Conservation (phyloP, 2,888 invertebrate species). For the Ophion slaviceki region DNA sequence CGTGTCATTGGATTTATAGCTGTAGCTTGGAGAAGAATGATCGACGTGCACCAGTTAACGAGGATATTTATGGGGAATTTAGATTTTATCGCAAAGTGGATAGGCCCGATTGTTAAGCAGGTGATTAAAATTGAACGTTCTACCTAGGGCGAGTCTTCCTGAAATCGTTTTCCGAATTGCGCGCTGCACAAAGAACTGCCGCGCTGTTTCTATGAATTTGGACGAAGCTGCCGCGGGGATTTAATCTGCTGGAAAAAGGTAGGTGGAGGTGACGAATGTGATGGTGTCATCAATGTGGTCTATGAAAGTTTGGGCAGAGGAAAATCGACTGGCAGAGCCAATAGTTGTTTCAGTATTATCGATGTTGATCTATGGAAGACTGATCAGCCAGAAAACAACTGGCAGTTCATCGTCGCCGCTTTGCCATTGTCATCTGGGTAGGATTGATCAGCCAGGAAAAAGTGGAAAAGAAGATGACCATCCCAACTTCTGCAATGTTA, state of each 20-base stretch:
- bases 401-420: no score
- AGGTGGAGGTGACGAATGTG: no score
- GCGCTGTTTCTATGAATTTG: background rate
- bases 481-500: background rate
- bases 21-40: background rate
- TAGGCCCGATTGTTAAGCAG: background rate
- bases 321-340: no score
- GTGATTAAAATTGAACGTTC: background rate
- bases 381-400: no score
- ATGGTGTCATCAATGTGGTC: no score
- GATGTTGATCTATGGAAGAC: no score
- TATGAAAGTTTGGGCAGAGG: no score
- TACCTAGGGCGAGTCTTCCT: background rate
- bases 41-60: background rate
- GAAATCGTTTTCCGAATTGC: background rate
- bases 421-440: no score
- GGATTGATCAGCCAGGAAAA: no score
- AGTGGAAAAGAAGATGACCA: background rate
- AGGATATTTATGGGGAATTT: conserved; percentile 28
- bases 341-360: no score
- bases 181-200: background rate
- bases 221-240: no score
- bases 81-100: conserved; percentile 1
- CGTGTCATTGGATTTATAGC: conserved; percentile 8
- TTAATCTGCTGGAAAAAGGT: no score